Conservation (phyloP, 2,113 vertebrate genomes). For the Petroica traversi region DNA sequence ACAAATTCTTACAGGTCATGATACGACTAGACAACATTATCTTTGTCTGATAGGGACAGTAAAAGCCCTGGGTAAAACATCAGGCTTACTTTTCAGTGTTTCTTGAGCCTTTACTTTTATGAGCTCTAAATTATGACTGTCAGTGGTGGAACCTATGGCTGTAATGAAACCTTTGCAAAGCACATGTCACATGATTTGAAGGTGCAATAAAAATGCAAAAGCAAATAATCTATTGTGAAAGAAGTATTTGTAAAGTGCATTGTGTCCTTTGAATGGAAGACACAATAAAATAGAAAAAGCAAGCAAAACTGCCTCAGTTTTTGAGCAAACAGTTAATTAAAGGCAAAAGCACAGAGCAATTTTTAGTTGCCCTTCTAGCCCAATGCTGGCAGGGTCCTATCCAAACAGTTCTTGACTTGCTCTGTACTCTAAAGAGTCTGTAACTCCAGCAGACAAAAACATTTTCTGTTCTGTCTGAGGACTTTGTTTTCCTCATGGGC, state of each 20-base stretch:
- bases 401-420: not conserved
- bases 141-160: not conserved
- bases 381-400: not conserved
- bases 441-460: not conserved
- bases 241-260: not conserved
- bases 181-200: not conserved
- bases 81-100: not conserved
- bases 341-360: fast-evolving
- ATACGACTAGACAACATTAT: not conserved
- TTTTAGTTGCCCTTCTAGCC: not conserved
- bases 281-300: not conserved
- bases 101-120: not conserved
- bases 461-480: not conserved
- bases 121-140: not conserved
- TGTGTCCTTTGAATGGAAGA: not conserved
- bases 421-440: not conserved
- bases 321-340: not conserved
- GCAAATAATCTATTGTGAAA: not conserved
- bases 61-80: not conserved
- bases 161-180: not conserved
- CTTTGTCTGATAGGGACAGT: not conserved
- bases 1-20: not conserved
- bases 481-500: not conserved
- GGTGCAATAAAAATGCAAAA: not conserved
- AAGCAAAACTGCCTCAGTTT: not conserved